Evolutionary conservation across 2,797 vertebrate genomes (phyloP).

Genomic region (Prionace glauca): DNA sequence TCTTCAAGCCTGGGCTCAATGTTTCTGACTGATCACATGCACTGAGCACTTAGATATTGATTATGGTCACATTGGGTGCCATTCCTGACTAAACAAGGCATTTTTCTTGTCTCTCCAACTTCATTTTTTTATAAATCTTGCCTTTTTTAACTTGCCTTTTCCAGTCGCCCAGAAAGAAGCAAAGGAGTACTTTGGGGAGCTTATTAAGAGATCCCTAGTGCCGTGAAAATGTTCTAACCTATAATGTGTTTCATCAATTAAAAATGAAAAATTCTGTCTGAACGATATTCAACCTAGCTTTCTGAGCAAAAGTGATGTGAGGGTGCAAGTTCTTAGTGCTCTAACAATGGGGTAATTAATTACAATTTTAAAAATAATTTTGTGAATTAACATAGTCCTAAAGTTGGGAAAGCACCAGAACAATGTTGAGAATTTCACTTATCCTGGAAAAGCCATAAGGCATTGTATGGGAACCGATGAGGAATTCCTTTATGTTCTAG

Average conservation of each 20-base stretch:
- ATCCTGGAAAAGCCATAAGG: not conserved
- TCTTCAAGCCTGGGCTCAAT: not conserved
- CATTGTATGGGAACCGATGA: not conserved
- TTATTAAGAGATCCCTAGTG: not conserved
- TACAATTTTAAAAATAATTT: not conserved
- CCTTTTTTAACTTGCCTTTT: not conserved
- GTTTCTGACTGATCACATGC: not conserved
- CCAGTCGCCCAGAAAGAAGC: not conserved
- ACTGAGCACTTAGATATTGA: not conserved
- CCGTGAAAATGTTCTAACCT: not conserved
- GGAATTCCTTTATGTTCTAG: not conserved
- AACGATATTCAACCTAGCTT: not conserved
- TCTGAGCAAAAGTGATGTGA: not conserved
- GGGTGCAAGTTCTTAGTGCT: not conserved
- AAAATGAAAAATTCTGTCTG: not conserved
- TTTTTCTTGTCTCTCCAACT: not conserved
- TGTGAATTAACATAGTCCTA: not conserved
- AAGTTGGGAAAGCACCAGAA: not conserved
- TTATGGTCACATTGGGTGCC: not conserved
- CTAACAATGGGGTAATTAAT: not conserved
- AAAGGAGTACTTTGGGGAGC: not conserved
- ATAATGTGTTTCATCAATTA: constrained; percentile 12
- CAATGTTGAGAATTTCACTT: not conserved
- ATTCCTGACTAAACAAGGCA: not conserved
- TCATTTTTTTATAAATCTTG: not conserved